Base-by-base conservation (phyloP, 2,888 invertebrate genomes). In the Epinotia nisella region DNA sequence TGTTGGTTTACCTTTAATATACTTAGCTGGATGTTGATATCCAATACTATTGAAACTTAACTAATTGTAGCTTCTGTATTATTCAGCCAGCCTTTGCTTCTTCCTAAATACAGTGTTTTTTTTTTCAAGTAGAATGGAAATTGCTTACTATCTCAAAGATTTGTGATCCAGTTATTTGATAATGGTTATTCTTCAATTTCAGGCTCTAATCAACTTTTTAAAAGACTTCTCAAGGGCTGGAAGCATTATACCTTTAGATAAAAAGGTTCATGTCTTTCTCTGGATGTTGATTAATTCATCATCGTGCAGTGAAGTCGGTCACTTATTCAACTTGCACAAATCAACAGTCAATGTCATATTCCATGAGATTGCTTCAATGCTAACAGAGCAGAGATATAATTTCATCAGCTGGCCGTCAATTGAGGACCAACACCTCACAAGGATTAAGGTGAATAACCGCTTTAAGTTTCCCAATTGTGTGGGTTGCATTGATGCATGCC, bases 381-480 rank as follows among this genome's bases (percentile, higher is more conserved):
- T 93, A 13, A 80, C 83, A n/a, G 89, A 91, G 45, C 85, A 88
- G 58, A 86, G 83, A 68, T 86, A 85, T 76, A 80, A 86, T 69
- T 91, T 88, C 76, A 90, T 93, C 21, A 90, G 79, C 60, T 93
- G 93, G 93, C 92, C 93, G 5, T 88, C 91, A 49, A 76, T 84
- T 17, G 92, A 92, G 74, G 90, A 92, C 73, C 93, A 93, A 75
- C 90, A 93, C 79, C 70, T 92, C 1, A 92, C 92, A 24, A 90
- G 91, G 77, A 82, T 90, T 55, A 92, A 90, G 79, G 90, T 93
- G 10, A 89, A 92, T 74, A 91, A 87, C 71, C 81, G 85, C 72
- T 88, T 86, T 76, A 89, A 89, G 76, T 90, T 92, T 76, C 93
- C 93, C 3, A 93, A 93, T 74, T 93, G 93, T 84, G 88, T 93